These are phyloP conservation scores for Pterostichus madidus DNA, from an alignment of 2,888 invertebrate species.

Conservation along the genomic window DNA sequence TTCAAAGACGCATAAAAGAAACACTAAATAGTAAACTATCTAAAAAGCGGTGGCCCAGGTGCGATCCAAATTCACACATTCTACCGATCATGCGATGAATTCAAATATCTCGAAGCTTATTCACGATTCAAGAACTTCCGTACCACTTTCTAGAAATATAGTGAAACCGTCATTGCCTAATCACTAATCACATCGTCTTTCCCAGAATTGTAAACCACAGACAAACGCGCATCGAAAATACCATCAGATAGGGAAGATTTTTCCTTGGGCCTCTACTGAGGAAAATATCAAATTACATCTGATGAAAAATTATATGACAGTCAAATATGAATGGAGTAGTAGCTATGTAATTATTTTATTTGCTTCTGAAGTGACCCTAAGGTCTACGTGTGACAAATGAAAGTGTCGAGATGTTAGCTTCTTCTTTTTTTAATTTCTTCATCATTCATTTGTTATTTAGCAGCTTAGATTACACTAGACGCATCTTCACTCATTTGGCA, in stretches of 20 bases:
- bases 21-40: neutral
- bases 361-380: constrained; percentile 27
- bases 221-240: constrained; percentile 20
- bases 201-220: constrained; percentile 33
- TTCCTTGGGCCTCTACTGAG: neutral
- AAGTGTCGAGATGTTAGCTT: constrained; percentile 32
- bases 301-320: constrained; percentile 38
- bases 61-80: constrained; percentile 44
- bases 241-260: constrained; percentile 18
- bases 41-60: constrained; percentile 7
- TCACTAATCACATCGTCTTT: constrained; percentile 33
- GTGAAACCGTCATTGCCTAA: constrained; percentile 54
- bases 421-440: constrained; percentile 38
- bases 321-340: constrained; percentile 30
- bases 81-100: constrained; percentile 27
- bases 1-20: constrained; percentile 1
- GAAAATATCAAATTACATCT: constrained; percentile 27
- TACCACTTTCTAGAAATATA: constrained; percentile 52
- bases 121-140: constrained; percentile 59
- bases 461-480: neutral
- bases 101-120: constrained; percentile 38
- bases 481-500: neutral
- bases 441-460: constrained; percentile 29
- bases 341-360: constrained; percentile 48
- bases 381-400: constrained; percentile 32